Conservation (phyloP, 92 coral and sea anemone genomes). For the Palythoa grandis region DNA sequence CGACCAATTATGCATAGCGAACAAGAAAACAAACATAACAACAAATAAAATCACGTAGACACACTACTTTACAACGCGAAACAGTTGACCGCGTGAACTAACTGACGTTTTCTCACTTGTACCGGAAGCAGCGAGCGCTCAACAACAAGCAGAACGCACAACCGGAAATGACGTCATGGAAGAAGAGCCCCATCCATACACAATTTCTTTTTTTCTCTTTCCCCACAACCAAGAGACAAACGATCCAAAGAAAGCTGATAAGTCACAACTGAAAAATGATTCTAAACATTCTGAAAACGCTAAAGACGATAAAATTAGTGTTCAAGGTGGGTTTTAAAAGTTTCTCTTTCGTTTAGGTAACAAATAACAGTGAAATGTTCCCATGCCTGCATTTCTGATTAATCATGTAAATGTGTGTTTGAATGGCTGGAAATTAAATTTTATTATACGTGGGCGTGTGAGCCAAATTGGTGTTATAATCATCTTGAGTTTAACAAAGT, state of each 20-base stretch:
- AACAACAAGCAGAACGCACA: constrained; percentile 60
- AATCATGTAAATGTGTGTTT: too few relatives aligned
- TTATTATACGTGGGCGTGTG: too few relatives aligned
- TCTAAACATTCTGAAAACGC: constrained; percentile 31
- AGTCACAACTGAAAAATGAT: constrained; percentile 50
- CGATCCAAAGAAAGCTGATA: constrained; percentile 60
- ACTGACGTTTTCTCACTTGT: constrained; percentile 39
- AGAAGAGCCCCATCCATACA: constrained; percentile 98
- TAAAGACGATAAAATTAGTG: constrained; percentile 19
- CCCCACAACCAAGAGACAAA: constrained; percentile 83
- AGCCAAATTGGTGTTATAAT: too few relatives aligned
- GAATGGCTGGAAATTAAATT: too few relatives aligned
- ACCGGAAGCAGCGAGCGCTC: constrained; percentile 36
- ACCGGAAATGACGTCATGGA: constrained; percentile 73
- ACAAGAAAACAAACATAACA: not conserved
- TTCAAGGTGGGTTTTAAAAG: constrained; percentile 23
- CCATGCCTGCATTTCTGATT: too few relatives aligned
- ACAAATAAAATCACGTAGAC: not conserved
- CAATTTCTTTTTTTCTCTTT: constrained; percentile 96
- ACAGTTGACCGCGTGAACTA: not conserved
- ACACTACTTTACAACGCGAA: not conserved
- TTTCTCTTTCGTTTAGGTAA: too few relatives aligned
- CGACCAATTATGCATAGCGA: too few relatives aligned
- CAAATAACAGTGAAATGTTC: too few relatives aligned
- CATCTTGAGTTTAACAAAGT: too few relatives aligned